Percentiles rank a stretch among this genome's conserved stretches.
phyloP scores from a whole-genome alignment of 64 coral and sea anemone genomes.

The Montipora cactus region DNA sequence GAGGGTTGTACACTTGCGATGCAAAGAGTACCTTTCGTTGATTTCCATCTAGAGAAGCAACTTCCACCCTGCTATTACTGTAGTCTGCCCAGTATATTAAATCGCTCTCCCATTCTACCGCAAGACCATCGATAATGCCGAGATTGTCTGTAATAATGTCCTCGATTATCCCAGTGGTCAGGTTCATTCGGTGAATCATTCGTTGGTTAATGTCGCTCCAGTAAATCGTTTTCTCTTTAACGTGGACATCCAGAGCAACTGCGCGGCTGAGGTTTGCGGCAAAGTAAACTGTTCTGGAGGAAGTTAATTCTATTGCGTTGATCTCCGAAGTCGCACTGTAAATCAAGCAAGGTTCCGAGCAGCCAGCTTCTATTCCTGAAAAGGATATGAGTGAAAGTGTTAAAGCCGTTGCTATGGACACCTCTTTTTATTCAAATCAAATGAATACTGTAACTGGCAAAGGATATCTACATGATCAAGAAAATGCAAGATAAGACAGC shows the following conservation, averaged over 20 bases:
- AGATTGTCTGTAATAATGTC: conserved; percentile 27
- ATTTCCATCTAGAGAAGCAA: conserved; percentile 68
- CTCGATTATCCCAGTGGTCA: conserved; percentile 28
- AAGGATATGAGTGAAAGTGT: no score
- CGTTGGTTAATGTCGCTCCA: conserved; percentile 64
- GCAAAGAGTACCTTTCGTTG: conserved; percentile 50
- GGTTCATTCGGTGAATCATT: conserved; percentile 60
- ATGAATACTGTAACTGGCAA: no score
- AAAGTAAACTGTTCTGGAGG: conserved; percentile 2
- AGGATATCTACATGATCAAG: no score
- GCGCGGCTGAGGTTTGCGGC: conserved; percentile 4
- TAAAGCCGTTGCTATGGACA: no score
- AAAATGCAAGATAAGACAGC: no score
- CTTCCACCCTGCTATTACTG: conserved; percentile 19
- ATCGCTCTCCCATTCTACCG: no score
- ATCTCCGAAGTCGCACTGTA: conserved; percentile 9
- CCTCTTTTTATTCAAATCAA: no score
- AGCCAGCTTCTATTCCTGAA: background rate
- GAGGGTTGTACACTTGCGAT: conserved; percentile 32
- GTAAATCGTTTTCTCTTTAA: conserved; percentile 50
- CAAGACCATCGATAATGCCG: conserved; percentile 43
- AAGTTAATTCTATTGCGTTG: conserved; percentile 15
- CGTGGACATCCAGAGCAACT: conserved; percentile 76
- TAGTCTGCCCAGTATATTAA: no score
- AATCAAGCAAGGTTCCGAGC: conserved; percentile 31